These are phyloP conservation scores for Notodonta dromedarius DNA, from an alignment of 2,888 invertebrate species.

Conservation along the genomic window DNA sequence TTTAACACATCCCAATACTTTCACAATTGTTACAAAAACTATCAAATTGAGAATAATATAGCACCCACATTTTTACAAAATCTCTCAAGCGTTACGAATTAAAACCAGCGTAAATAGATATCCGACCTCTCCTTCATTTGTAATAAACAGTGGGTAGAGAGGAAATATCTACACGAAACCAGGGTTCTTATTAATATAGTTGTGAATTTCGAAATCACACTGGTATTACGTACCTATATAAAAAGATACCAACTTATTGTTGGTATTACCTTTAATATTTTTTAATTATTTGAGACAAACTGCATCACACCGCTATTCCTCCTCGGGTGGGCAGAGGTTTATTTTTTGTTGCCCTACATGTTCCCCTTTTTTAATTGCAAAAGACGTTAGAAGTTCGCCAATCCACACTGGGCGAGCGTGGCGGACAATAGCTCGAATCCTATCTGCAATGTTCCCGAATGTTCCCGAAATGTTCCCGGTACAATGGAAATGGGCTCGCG, in stretches of 20 bases:
- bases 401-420: too few species aligned
- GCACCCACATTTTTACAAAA: slow-evolving; percentile 22
- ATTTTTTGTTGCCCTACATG: too few species aligned
- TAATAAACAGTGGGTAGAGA: slow-evolving; percentile 24
- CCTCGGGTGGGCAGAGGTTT: too few species aligned
- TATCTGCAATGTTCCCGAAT: too few species aligned
- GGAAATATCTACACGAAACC: slow-evolving; percentile 27
- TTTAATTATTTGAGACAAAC: too few species aligned
- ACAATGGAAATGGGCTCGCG: too few species aligned
- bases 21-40: slow-evolving; percentile 3
- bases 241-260: neutral
- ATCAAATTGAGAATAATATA: neutral
- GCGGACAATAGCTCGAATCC: too few species aligned
- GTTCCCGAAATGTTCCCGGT: too few species aligned
- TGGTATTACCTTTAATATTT: neutral
- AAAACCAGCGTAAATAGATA: slow-evolving; percentile 10
- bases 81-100: neutral
- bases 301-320: too few species aligned
- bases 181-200: slow-evolving; percentile 34
- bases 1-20: neutral
- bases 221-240: neutral
- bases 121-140: slow-evolving; percentile 6
- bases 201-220: neutral
- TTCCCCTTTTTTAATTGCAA: too few species aligned
- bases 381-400: too few species aligned